phyloP scores from a whole-genome alignment of 2,888 invertebrate species.

The Lasioglossum villosulum region DNA sequence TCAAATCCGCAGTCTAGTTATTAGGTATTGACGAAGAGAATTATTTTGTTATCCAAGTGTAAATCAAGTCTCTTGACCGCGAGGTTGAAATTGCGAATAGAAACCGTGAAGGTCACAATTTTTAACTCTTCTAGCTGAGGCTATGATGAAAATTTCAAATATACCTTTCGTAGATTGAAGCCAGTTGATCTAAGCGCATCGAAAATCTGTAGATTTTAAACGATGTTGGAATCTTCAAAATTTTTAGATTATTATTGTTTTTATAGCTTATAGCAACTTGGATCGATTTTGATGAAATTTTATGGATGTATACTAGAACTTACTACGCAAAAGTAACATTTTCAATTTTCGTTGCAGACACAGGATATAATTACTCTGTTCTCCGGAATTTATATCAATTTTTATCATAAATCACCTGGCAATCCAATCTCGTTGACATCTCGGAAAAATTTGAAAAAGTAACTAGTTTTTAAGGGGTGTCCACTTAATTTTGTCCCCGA shows the following conservation, averaged over 20 bases:
- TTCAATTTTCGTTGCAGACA: neutral
- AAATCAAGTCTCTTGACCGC: neutral
- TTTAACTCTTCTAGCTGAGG: neutral
- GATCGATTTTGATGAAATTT: neutral
- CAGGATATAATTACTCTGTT: neutral
- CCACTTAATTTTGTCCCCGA: neutral
- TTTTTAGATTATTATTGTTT: neutral
- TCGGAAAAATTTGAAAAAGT: neutral
- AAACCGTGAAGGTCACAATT: neutral
- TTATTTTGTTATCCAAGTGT: neutral
- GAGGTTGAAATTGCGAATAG: neutral
- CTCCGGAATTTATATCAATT: neutral
- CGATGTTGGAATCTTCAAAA: neutral
- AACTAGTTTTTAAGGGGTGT: constrained; percentile 6
- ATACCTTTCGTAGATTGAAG: neutral
- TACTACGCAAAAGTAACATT: neutral
- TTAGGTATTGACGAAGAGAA: neutral
- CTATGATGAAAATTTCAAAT: neutral
- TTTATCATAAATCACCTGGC: neutral
- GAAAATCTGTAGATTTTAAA: neutral
- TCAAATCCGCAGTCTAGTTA: neutral
- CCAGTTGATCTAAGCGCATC: no score
- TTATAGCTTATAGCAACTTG: neutral
- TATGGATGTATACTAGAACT: neutral
- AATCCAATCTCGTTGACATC: neutral